Percentiles rank a stretch among this genome's conserved stretches.
These are phyloP conservation scores for Pyrrhosoma nymphula DNA, from an alignment of 2,888 invertebrate species.

Conservation along the genomic window DNA sequence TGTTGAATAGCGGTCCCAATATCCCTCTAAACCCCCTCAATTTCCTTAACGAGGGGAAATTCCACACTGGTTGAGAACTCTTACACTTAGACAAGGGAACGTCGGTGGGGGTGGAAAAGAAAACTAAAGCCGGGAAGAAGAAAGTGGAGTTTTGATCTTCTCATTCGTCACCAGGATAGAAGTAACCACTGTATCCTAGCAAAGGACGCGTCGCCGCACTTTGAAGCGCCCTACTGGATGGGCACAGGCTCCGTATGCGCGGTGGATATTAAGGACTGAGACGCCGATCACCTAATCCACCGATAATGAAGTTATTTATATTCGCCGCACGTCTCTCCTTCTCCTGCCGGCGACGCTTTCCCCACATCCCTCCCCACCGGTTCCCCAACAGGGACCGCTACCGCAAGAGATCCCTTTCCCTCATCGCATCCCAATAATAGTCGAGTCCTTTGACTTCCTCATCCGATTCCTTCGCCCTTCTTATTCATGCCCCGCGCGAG, in stretches of 20 bases:
- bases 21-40: too few relatives aligned
- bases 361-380: neutral
- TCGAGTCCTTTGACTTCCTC: neutral
- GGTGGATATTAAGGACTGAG: neutral
- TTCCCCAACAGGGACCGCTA: neutral
- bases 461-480: neutral
- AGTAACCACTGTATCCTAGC: too few relatives aligned
- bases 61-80: too few relatives aligned
- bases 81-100: too few relatives aligned
- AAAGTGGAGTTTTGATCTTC: too few relatives aligned
- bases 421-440: neutral
- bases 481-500: neutral
- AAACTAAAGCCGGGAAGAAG: too few relatives aligned
- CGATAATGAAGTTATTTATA: constrained; percentile 36
- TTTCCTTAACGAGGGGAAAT: too few relatives aligned
- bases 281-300: neutral
- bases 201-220: neutral
- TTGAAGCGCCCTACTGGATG: neutral
- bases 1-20: too few relatives aligned
- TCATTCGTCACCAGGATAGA: too few relatives aligned
- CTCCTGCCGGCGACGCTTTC: neutral
- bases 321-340: neutral
- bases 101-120: too few relatives aligned
- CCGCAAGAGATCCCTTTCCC: neutral
- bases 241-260: neutral